These are phyloP conservation scores for Rhodinocichla rosea DNA, from an alignment of 2,113 vertebrate species.

Conservation along the genomic window DNA sequence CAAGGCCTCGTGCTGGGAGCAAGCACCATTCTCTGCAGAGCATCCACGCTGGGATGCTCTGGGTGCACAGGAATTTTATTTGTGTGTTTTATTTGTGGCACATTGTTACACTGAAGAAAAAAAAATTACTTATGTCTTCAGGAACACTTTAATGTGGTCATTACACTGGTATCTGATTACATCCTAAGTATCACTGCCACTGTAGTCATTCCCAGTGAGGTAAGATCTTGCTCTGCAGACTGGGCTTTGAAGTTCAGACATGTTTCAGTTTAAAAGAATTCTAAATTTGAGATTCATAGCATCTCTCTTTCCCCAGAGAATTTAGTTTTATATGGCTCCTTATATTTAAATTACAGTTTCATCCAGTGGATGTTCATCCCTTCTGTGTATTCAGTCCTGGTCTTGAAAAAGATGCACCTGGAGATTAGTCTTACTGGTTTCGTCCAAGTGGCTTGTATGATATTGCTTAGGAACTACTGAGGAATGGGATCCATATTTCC, in stretches of 20 bases:
- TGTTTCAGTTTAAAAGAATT: not conserved
- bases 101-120: not conserved
- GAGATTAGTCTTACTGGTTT: not conserved
- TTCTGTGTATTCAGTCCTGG: not conserved
- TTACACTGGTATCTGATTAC: not conserved
- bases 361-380: not conserved
- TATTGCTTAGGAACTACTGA: not conserved
- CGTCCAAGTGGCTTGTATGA: not conserved
- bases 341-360: not conserved
- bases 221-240: not conserved
- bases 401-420: not conserved
- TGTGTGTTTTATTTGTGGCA: not conserved
- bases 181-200: not conserved
- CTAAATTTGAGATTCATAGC: not conserved
- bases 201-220: not conserved
- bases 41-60: not conserved
- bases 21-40: not conserved
- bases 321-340: not conserved
- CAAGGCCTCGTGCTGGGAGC: not conserved
- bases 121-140: not conserved
- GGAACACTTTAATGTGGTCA: not conserved
- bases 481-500: not conserved
- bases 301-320: not conserved
- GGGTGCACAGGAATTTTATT: rapidly evolving
- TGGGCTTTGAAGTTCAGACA: not conserved